Evolutionary conservation across 1,140 invertebrate genomes (phyloP), one percentile per base, ranked within the genome.

Genomic region (Cardiocondyla obscurior): DNA sequence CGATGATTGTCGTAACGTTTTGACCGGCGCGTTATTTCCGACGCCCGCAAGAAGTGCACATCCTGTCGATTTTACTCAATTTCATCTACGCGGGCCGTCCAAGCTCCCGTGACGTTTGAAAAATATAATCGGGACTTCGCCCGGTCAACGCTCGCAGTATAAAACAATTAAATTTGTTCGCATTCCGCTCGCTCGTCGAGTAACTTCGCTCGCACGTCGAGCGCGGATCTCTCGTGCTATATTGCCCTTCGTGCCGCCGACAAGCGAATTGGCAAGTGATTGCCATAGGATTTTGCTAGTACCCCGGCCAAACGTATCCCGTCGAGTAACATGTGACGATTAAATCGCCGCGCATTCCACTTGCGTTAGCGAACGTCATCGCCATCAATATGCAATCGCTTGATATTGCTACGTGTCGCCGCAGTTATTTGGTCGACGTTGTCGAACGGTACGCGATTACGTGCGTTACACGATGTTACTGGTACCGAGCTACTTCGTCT

Each of bases 141-240:
- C 22, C 12, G 30, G 36, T 19, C 42, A 39, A 74, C 25, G 39
- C 14, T 36, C 7, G 58, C 42, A 36, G 49, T 76, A 49, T 22
- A 64, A 19, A 64, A 76, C 73, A 65, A 53, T 77, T 77, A 51
- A 77, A 77, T 64, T 77, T 7, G 44, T 14, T 42, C 14, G 36
- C 19, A 64, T 51, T 64, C 28, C 42, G 42, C 7, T 39, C 55
- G 53, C 39, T 19, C n/a, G 36, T 30, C 28, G 36, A 77, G 36
- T 77, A 77, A 77, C 39, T 64, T 62, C 7, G 30, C 14, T 25
- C 16, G 19, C 22, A 25, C 19, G 19, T 39, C 16, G 36, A 57
- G 42, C 39, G 46, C 73, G 14, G 14, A 76, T 46, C 25, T 76
- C 28, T 25, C 39, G 16, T 44, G 62, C n/a, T 62, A 22, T 49